Conservation (phyloP, 2,888 invertebrate genomes). For the Mantis religiosa region DNA sequence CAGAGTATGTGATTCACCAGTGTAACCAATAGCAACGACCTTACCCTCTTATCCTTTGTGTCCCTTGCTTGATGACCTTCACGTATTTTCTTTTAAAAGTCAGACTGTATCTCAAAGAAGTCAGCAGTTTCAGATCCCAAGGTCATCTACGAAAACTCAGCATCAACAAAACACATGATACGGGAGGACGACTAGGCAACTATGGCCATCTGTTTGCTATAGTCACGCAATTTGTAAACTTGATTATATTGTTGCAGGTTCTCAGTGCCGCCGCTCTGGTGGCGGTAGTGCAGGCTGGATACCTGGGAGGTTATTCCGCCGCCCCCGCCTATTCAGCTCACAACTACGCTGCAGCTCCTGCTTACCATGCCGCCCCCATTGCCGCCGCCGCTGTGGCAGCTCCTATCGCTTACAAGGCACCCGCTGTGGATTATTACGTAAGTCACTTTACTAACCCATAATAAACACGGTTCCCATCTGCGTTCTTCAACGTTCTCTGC, state of each 20-base stretch:
- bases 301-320: conserved; percentile 7
- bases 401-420: not conserved
- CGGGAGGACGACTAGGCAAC: not conserved
- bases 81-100: too few species aligned
- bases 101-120: too few species aligned
- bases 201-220: not conserved
- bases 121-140: too few species aligned
- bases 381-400: conserved; percentile 12
- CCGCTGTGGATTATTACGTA: conserved; percentile 20
- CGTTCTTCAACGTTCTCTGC: too few species aligned
- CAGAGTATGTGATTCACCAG: too few species aligned
- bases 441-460: not conserved
- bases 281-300: conserved; percentile 14
- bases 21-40: too few species aligned
- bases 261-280: not conserved
- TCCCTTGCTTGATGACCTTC: too few species aligned
- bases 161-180: too few species aligned
- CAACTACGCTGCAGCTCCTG: conserved; percentile 39
- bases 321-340: conserved; percentile 32
- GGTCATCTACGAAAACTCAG: too few species aligned
- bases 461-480: too few species aligned
- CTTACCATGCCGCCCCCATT: conserved; percentile 38
- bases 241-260: not conserved
- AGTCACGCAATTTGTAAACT: too few species aligned
- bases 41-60: too few species aligned